Evolutionary conservation across 1,140 invertebrate species (phyloP), one percentile per base, ranked within the genome.

Genomic region (Stegodyphus mimosarum): DNA sequence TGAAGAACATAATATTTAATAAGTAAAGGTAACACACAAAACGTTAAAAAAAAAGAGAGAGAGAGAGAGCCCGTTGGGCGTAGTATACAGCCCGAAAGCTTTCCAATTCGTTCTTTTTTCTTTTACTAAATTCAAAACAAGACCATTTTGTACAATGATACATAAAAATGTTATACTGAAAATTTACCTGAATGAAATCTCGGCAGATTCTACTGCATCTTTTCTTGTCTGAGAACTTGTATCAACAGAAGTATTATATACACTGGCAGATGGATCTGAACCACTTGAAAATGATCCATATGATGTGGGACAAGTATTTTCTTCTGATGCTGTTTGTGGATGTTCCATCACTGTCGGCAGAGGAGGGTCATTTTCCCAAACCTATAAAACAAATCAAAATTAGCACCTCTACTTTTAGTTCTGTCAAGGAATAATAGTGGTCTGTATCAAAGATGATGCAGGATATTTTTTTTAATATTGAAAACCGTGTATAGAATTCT

Each of bases 311-410:
- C 55, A 66, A 51, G 86, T 17, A 6, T 13, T 78, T 85, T 87
- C 78, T 71, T 87, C 77, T 64, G 63, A 5, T 51, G 52, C 49
- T 11, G 66, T 49, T 53, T 71, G 70, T 11, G 92, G 92, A 87
- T 94, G 94, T 79, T 95, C 94, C 72, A 94, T 92, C 0, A 94
- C 93, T 11, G 94, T 92, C 9, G 93, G 92, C 91, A 93, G 93
- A 7, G 93, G 91, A 13, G 93, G 92, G 64, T 93, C 92, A 80
- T 92, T 94, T 88, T 96, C 95, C 95, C 95, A 96, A 11, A 92
- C 92, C 89, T 91, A n/a, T 10, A 52, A 17, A 64, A 70, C 18
- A 51, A 55, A 80, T 18, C 66, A 67, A 67, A 18, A 67, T 60
- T 60, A 17, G 33, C 1, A 33, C 33, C 33, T 33, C 33, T 33